phyloP scores from a whole-genome alignment of 2,888 invertebrate species.

The Orchestes rusci region DNA sequence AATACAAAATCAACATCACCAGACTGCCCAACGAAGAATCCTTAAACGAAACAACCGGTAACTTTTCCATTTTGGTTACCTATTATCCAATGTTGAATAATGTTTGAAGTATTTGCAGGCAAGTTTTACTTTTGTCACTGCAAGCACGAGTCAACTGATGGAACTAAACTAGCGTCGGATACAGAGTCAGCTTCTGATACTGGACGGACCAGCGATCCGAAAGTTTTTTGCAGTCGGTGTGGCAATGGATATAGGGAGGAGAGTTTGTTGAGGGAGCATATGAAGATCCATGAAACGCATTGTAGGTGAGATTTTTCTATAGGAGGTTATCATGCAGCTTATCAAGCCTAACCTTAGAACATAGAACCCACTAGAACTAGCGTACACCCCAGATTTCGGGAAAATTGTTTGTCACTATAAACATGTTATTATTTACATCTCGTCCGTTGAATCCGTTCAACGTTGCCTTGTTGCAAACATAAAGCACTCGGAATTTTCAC shows the following conservation, averaged over 20 bases:
- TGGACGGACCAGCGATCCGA: constrained; percentile 26
- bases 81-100: too few species aligned
- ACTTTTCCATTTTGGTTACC: too few species aligned
- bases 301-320: constrained; percentile 22
- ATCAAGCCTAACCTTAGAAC: not conserved
- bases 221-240: constrained; percentile 32
- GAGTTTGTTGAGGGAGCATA: constrained; percentile 29
- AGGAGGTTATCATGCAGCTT: not conserved
- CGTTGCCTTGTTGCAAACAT: too few species aligned
- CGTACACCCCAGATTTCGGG: too few species aligned
- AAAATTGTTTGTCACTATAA: not conserved
- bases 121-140: constrained; percentile 31
- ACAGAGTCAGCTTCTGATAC: constrained; percentile 34
- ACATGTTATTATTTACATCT: too few species aligned
- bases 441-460: too few species aligned
- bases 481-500: too few species aligned
- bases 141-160: too few species aligned
- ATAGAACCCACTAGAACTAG: too few species aligned
- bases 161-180: constrained; percentile 29
- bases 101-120: too few species aligned
- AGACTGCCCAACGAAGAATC: constrained; percentile 25
- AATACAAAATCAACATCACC: constrained; percentile 29
- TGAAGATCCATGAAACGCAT: constrained; percentile 31
- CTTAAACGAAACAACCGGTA: constrained; percentile 29
- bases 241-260: constrained; percentile 32